A percentile compares a stretch with the other conserved stretches of the same genome.
Conservation (phyloP, 30 jellyfish, hydroid and myxozoan genomes). For the Hydra vulgaris region DNA sequence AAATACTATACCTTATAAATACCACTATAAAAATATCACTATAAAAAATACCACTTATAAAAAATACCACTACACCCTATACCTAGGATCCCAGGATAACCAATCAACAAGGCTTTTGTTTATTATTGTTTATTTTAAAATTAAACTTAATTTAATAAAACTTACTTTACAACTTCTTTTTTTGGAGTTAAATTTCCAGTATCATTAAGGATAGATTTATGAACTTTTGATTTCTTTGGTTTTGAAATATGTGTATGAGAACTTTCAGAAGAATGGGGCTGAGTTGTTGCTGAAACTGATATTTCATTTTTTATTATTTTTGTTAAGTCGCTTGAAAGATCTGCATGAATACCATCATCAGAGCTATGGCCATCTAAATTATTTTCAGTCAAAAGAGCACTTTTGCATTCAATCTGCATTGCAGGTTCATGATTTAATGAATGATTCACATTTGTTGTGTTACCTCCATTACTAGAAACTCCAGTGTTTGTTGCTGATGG, state of each 20-base stretch:
- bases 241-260: slow-evolving; percentile 8
- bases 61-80: no score
- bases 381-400: slow-evolving; percentile 54
- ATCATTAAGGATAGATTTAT: slow-evolving; percentile 6
- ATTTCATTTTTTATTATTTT: background rate
- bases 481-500: slow-evolving; percentile 13
- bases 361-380: slow-evolving; percentile 47
- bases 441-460: background rate
- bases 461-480: slow-evolving; percentile 26
- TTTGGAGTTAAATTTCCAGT: slow-evolving; percentile 29
- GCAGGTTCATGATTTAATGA: background rate
- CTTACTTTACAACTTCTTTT: slow-evolving; percentile 19
- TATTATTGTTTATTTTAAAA: no score
- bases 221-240: slow-evolving; percentile 29
- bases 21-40: no score
- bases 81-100: no score
- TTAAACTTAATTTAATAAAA: no score
- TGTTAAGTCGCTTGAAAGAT: slow-evolving; percentile 13
- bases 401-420: slow-evolving; percentile 7
- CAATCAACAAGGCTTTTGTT: no score
- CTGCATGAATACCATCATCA: slow-evolving; percentile 32
- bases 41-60: no score
- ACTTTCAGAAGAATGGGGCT: slow-evolving; percentile 23
- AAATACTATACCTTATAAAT: no score
- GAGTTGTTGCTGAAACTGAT: background rate